Evolutionary conservation across 2,797 vertebrate genomes (phyloP), one percentile per base, ranked within the genome.

Genomic region (Ceyx erithaca): DNA sequence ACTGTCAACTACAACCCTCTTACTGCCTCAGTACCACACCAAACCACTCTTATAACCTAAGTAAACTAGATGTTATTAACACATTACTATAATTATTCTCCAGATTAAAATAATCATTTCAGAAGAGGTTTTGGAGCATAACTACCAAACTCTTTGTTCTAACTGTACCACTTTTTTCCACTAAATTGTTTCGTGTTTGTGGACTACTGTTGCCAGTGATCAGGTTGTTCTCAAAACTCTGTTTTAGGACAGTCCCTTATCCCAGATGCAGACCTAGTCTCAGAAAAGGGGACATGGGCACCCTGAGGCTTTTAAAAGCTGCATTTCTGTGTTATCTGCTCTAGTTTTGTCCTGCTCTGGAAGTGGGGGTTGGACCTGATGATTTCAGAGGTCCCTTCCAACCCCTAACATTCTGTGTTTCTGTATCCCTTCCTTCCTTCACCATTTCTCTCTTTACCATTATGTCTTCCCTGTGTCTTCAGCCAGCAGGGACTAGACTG

Each of bases 401-500:
- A 35, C 35, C 35, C 35, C 35, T 35, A 35, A 35, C 35, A 35
- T 35, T 35, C 35, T 35, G 35, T 35, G 10, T 35, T 35, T 35
- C 35, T 35, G 17, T 8, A 52, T 26, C 5, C 7, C 16, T 35
- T 35, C 35, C 16, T 28, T 67, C 30, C 21, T 55, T 54, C 31
- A 52, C 9, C 1, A 0, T 21, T 80, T 19, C 17, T 81, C 33
- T 59, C 28, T 90, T 84, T 63, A 76, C 35, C 17, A 12, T 5
- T 13, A 72, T 0, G 0, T 25, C 17, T 14, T 59, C 30, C 59
- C 51, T 19, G 21, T 12, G 28, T 55, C 43, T 57, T 63, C 37
- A 54, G 46, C 33, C 46, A 61, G 41, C 10, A 73, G 22, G 10
- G 49, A 35, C 21, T 2, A 3, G 46, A 69, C 9, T 35, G 35